phyloP scores from a whole-genome alignment of 1,140 invertebrate genomes.

The Drosophila sturtevanti region DNA sequence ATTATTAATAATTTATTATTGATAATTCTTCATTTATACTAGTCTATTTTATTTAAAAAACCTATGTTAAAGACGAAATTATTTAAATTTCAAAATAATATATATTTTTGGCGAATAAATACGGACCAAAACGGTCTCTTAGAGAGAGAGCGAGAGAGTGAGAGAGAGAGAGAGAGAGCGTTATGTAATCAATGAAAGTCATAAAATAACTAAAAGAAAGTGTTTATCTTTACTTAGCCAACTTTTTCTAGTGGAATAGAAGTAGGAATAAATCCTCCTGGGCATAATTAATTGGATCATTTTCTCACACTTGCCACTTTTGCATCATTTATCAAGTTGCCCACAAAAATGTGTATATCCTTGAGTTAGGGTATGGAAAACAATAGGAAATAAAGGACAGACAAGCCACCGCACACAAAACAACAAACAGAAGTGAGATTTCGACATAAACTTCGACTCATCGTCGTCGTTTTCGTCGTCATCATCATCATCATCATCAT shows the following conservation, averaged over 20 bases:
- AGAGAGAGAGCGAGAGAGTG: too few species aligned
- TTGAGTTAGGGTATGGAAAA: constrained; percentile 31
- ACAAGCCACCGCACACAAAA: constrained; percentile 16
- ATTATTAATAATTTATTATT: too few species aligned
- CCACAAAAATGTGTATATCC: background rate
- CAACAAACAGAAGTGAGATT: constrained; percentile 25
- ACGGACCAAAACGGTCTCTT: too few species aligned
- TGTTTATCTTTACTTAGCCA: background rate
- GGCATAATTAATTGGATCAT: background rate
- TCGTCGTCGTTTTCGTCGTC: background rate
- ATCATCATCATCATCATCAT: background rate
- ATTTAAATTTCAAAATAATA: too few species aligned
- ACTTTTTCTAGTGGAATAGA: background rate
- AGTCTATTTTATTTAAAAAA: too few species aligned
- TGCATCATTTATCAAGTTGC: background rate
- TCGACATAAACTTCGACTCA: constrained; percentile 2
- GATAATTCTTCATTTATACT: too few species aligned
- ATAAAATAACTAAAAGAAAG: too few species aligned
- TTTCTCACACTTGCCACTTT: background rate
- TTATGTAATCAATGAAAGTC: background rate
- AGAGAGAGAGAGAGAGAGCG: too few species aligned
- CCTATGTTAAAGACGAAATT: too few species aligned
- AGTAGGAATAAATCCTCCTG: background rate
- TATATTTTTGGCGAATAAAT: too few species aligned
- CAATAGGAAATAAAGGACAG: constrained; percentile 21